phyloP scores from a whole-genome alignment of 2,113 vertebrate genomes.

The Nesogale talazaci region DNA sequence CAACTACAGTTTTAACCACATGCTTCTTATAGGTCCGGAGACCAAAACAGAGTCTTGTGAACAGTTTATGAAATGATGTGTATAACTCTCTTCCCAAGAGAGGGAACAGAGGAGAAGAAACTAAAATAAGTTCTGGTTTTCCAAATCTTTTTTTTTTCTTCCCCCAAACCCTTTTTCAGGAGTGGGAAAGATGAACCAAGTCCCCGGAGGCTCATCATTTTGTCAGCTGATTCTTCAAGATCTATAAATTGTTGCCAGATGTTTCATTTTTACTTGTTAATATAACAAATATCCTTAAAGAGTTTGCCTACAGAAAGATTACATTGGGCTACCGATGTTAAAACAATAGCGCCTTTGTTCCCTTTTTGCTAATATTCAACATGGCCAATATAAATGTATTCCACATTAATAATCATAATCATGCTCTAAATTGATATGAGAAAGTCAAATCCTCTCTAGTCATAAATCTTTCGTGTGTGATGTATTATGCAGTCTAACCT shows the following conservation, averaged over 20 bases:
- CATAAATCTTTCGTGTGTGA: no score
- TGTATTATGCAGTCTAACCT: no score
- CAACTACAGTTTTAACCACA: not conserved
- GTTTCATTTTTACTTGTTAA: constrained; percentile 56
- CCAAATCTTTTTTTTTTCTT: constrained; percentile 51
- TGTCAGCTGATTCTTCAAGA: constrained; percentile 59
- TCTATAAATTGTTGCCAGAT: constrained; percentile 67
- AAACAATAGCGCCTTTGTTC: constrained; percentile 19
- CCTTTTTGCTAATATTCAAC: constrained; percentile 49
- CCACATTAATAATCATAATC: constrained; percentile 31
- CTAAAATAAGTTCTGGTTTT: constrained; percentile 28
- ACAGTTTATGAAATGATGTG: constrained; percentile 35
- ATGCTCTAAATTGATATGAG: not conserved
- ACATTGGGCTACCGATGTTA: constrained; percentile 2
- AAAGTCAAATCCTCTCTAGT: not conserved
- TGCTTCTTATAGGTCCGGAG: not conserved
- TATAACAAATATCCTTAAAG: constrained; percentile 54
- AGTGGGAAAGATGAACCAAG: constrained; percentile 52
- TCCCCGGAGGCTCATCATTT: constrained; percentile 54
- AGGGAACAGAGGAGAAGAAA: not conserved
- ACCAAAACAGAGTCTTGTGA: constrained; percentile 2
- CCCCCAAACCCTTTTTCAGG: not conserved
- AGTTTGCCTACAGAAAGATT: constrained; percentile 49
- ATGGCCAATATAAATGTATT: not conserved
- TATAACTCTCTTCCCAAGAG: constrained; percentile 35